A percentile compares a stretch with the other conserved stretches of the same genome.
These are phyloP conservation scores for Pheosia gnoma DNA, from an alignment of 2,888 invertebrate genomes.

Conservation along the genomic window DNA sequence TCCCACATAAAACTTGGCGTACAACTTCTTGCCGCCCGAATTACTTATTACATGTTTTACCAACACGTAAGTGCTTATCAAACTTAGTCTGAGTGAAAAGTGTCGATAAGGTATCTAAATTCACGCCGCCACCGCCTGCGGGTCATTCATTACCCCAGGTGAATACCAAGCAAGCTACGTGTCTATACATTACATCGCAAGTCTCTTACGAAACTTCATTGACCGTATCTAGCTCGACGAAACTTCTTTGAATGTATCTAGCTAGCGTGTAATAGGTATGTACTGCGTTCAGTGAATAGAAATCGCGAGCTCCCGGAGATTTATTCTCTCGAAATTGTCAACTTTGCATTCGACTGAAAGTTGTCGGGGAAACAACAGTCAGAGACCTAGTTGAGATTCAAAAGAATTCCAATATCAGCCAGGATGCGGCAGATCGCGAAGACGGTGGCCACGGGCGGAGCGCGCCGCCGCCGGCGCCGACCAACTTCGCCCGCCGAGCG, in stretches of 20 bases:
- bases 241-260: conserved; percentile 24
- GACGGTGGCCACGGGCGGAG: conserved; percentile 42
- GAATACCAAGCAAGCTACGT: conserved; percentile 3
- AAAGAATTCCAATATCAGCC: conserved; percentile 79
- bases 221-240: conserved; percentile 15
- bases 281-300: conserved; percentile 16
- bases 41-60: conserved; percentile 73
- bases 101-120: conserved; percentile 48
- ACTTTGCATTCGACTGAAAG: conserved; percentile 68
- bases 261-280: conserved; percentile 11
- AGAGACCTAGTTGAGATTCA: conserved; percentile 70
- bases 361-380: conserved; percentile 55
- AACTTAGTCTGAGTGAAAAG: conserved; percentile 57
- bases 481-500: conserved; percentile 35
- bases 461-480: conserved; percentile 20
- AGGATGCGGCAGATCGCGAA: conserved; percentile 52
- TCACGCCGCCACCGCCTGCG: conserved; percentile 27
- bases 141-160: conserved; percentile 21
- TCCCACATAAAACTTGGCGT: conserved; percentile 64
- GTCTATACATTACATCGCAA: neutral
- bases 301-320: conserved; percentile 24
- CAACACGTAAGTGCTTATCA: conserved; percentile 66
- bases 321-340: conserved; percentile 59
- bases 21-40: conserved; percentile 61
- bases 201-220: conserved; percentile 21